Percentiles rank a stretch among this genome's conserved stretches.
phyloP scores from a whole-genome alignment of 1,140 invertebrate species.

The Drosophila pandora region DNA sequence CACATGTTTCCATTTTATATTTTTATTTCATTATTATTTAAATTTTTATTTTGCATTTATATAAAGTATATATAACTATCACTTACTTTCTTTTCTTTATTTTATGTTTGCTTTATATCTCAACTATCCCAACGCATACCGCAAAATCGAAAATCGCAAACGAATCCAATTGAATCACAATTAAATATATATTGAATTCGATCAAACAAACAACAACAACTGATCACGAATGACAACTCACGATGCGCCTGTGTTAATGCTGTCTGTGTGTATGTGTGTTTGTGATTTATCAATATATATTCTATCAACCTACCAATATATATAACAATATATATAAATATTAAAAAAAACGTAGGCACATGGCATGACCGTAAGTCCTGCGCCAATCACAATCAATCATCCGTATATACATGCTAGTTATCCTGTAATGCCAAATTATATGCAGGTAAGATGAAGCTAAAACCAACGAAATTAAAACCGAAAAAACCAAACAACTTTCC shows the following conservation, averaged over 20 bases:
- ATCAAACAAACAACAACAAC: conserved; percentile 50
- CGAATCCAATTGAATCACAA: conserved; percentile 46
- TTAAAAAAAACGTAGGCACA: conserved; percentile 76
- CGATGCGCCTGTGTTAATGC: conserved; percentile 70
- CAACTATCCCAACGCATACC: conserved; percentile 76
- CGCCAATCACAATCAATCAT: conserved; percentile 84
- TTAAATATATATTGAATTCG: conserved; percentile 52
- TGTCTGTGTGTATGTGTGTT: conserved; percentile 63
- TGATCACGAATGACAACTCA: conserved; percentile 52
- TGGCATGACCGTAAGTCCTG: conserved; percentile 84
- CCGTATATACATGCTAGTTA: conserved; percentile 84
- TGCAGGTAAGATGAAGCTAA: conserved; percentile 81
- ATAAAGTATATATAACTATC: conserved; percentile 71
- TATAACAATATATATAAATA: conserved; percentile 36
- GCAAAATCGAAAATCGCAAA: conserved; percentile 55
- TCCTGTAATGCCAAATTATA: conserved; percentile 84
- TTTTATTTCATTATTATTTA: conserved; percentile 45
- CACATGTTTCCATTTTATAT: conserved; percentile 47
- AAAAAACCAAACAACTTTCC: conserved; percentile 22
- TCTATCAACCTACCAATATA: conserved; percentile 52
- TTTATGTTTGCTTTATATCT: conserved; percentile 79
- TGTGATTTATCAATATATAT: conserved; percentile 58
- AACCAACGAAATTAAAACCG: conserved; percentile 37
- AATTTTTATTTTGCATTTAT: conserved; percentile 45
- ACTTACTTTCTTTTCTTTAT: conserved; percentile 79